A percentile compares a stretch with the other conserved stretches of the same genome.
These are phyloP conservation scores for Malacosoma neustria DNA, from an alignment of 2,888 invertebrate species.

Conservation along the genomic window DNA sequence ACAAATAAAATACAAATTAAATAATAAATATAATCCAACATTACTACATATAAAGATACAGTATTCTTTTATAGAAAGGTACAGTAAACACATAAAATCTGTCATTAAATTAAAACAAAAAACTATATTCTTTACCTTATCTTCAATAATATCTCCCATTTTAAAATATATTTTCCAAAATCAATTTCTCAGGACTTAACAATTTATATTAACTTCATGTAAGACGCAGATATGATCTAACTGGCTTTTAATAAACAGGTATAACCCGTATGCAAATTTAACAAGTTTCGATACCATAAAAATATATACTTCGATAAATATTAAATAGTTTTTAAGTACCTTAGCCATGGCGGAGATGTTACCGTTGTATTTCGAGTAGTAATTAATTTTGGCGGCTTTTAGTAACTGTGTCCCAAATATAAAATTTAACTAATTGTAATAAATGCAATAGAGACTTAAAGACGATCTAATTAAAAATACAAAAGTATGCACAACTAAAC, in stretches of 20 bases:
- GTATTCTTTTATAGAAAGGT: too few relatives aligned
- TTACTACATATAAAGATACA: too few relatives aligned
- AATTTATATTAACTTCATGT: too few relatives aligned
- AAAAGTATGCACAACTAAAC: background rate
- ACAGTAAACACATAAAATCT: too few relatives aligned
- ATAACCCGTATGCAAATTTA: slow-evolving; percentile 42
- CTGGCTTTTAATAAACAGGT: slow-evolving; percentile 15
- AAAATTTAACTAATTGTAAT: background rate
- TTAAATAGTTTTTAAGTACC: too few relatives aligned
- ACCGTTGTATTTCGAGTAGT: slow-evolving; percentile 79
- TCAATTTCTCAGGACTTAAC: too few relatives aligned
- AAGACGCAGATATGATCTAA: background rate
- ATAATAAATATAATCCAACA: too few relatives aligned
- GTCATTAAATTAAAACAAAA: too few relatives aligned
- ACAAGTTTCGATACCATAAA: background rate
- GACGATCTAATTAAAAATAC: slow-evolving; percentile 1
- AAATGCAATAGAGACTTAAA: background rate
- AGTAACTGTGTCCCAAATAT: slow-evolving; percentile 8
- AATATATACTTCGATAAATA: too few relatives aligned
- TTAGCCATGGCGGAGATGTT: slow-evolving; percentile 80
- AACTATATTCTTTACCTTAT: slow-evolving; percentile 25
- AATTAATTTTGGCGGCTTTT: slow-evolving; percentile 76
- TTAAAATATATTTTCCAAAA: too few relatives aligned
- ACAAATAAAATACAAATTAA: too few relatives aligned
- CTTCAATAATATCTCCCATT: slow-evolving; percentile 35